phyloP scores from a whole-genome alignment of 2,888 invertebrate genomes.

The Lasioglossum calceatum region DNA sequence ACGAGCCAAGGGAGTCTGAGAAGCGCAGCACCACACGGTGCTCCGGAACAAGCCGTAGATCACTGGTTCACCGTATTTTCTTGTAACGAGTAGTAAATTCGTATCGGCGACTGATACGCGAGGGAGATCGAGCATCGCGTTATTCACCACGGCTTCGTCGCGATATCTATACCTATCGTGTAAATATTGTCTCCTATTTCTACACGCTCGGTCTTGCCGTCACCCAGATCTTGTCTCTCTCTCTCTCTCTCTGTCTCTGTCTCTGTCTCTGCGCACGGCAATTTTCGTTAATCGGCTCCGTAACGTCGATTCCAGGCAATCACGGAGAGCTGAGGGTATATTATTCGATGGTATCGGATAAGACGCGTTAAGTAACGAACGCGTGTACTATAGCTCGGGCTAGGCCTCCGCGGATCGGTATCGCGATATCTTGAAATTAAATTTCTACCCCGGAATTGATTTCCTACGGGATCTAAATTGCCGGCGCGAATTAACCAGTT shows the following conservation, averaged over 20 bases:
- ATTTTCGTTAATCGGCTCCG: constrained; percentile 38
- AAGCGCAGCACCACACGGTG: constrained; percentile 29
- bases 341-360: constrained; percentile 36
- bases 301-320: constrained; percentile 21
- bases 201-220: neutral
- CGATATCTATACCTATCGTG: neutral
- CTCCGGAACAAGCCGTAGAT: constrained; percentile 53
- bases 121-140: neutral
- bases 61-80: constrained; percentile 63
- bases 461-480: constrained; percentile 35
- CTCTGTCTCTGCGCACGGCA: neutral
- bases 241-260: constrained; percentile 19
- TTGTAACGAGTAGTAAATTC: constrained; percentile 68
- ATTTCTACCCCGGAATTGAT: constrained; percentile 42
- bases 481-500: constrained; percentile 9
- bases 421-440: constrained; percentile 40
- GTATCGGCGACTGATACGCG: constrained; percentile 60
- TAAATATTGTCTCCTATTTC: neutral
- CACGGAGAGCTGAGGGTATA: neutral
- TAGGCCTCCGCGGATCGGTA: constrained; percentile 34
- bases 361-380: constrained; percentile 25
- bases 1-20: constrained; percentile 9
- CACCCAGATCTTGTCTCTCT: neutral
- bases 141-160: neutral
- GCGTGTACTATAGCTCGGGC: neutral